Evolutionary conservation across 2,888 invertebrate species (phyloP), one percentile per base, ranked within the genome.

Genomic region (Oeneis ivallda): DNA sequence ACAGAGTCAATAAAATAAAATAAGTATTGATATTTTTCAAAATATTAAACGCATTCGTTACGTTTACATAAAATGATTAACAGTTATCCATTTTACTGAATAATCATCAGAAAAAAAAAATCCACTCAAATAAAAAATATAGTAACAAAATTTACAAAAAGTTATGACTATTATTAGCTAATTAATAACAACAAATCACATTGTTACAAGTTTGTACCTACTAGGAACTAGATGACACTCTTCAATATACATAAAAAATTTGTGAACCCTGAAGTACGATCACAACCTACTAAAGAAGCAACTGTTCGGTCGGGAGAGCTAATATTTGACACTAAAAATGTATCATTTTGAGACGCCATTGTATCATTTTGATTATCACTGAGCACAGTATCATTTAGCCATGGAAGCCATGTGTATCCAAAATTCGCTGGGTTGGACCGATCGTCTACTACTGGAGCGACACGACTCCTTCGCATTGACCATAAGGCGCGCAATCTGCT

Each of bases 381-480:
- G 39, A 64, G 41, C 4, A 66, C 65, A 9, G 61, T 70, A 56
- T 74, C 71, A 45, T 74, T 72, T 17, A 77, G 68, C 94, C 94
- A 95, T 0, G 94, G 93, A 66, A 93, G 92, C 95, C 96, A 97
- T 0, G 94, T 93, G 75, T 95, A 94, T 79, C 94, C 93, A 82
- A 94, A 95, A 72, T 93, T 92, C 52, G 93, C 93, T 0, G 97
- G 97, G 80, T 96, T 94, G 0, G 95, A 95, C 66, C 87, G 82
- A 15, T 83, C 85, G 19, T 91, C 85, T 1, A 94, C 87, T 56
- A 87, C 87, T 63, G 91, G 88, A 1, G 90, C 75, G 50, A 85
- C 84, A 62, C 90, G 75, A 49, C 86, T 81, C 34, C 93, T 92
- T 39, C 94, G 93, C 63, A 93, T 88, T 0, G 84, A 73, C 86